Base-by-base conservation (phyloP, 2,113 vertebrate species). In the Argyrosomus japonicus region DNA sequence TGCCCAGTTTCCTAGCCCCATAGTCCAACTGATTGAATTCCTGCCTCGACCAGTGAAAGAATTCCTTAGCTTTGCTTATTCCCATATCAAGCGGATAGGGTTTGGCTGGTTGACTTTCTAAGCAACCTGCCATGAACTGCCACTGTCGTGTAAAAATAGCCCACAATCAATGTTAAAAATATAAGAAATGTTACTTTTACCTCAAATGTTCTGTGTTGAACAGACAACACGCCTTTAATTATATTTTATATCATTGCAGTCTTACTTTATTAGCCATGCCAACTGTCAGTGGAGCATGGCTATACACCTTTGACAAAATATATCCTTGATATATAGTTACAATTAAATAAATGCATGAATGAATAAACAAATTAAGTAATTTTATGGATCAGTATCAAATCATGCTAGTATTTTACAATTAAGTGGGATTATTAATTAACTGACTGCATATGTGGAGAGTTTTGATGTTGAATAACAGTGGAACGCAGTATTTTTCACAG, bases 21-120 rank as follows among this genome's bases (percentile, higher is more conserved):
- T 68, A 89, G 87, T 87, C 79, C 81, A 21, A 89, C 81, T 90
- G 93, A 94, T 86, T 94, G 90, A 93, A 94, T 92, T 91, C 91
- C 85, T 88, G 82, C 90, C 90, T 93, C 77, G 43, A 83, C 86
- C 84, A 83, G 50, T 81, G 69, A 75, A 93, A 88, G 77, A 90
- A 92, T 92, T 87, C 88, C 78, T 85, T 53, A 81, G 87, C 76
- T 87, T 79, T 68, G 25, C 81, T 87, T 87, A 84, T 86, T 77
- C 75, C 71, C 48, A 3, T 54, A 83, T 81, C 65, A 75, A 77
- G 40, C 8, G 63, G 64, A 45, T 18, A 61, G 63, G 47, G 32
- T 57, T 78, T 45, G 75, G 63, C 65, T 76, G 74, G 75, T 83
- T 87, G 77, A 48, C 50, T 77, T 72, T 71, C 73, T 75, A 78